These are phyloP conservation scores for Tethea ocularis DNA, from an alignment of 2,888 invertebrate genomes.

Conservation along the genomic window DNA sequence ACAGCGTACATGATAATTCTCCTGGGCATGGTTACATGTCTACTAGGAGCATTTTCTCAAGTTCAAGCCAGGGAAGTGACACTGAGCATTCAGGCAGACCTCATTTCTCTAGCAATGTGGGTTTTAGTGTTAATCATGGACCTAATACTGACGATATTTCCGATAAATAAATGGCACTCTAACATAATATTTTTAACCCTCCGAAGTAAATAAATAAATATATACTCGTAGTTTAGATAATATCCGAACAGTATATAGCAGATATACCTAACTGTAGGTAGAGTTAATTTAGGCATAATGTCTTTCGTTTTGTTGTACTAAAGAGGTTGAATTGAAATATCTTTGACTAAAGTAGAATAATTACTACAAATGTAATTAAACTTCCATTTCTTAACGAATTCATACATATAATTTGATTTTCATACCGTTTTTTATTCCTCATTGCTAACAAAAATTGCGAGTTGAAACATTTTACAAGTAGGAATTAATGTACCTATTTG, in stretches of 20 bases:
- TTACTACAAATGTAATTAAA: not conserved
- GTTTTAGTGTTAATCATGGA: constrained; percentile 56
- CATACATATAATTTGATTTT: constrained; percentile 18
- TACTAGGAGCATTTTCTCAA: constrained; percentile 17
- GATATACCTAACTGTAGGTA: too few relatives aligned
- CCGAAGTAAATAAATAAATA: not conserved
- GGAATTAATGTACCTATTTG: constrained; percentile 27
- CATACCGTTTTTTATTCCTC: constrained; percentile 43
- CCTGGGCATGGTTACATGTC: constrained; percentile 31
- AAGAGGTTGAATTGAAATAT: too few relatives aligned
- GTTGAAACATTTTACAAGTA: constrained; percentile 23
- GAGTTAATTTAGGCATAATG: too few relatives aligned
- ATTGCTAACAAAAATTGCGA: constrained; percentile 50
- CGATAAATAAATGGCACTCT: constrained; percentile 12
- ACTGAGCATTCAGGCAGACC: constrained; percentile 28
- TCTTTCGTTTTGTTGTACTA: not conserved
- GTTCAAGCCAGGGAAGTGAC: constrained; percentile 22
- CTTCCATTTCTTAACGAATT: constrained; percentile 1
- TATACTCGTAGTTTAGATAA: too few relatives aligned
- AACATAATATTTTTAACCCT: not conserved
- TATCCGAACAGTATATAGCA: not conserved
- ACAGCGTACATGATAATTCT: constrained; percentile 24
- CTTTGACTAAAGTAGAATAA: not conserved
- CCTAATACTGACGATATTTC: constrained; percentile 21
- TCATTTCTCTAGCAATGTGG: constrained; percentile 38